Evolutionary conservation across 2,113 vertebrate species (phyloP).

Genomic region (Recurvirostra avosetta): DNA sequence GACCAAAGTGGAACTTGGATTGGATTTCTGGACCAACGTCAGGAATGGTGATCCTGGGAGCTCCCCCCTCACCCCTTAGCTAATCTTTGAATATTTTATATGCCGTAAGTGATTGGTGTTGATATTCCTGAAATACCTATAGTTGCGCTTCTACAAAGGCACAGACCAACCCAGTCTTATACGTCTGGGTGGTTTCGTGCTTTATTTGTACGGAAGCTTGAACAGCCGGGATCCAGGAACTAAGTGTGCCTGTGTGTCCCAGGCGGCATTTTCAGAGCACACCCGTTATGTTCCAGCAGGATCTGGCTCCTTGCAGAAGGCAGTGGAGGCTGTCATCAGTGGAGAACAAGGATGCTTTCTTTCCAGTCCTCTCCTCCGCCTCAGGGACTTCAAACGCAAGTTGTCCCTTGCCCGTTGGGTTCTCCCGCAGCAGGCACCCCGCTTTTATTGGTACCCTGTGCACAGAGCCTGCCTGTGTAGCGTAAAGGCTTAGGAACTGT

Average conservation of each 20-base stretch:
- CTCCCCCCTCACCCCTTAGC: too few relatives aligned
- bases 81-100: not conserved
- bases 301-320: not conserved
- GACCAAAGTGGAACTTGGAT: not conserved
- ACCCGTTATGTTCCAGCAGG: not conserved
- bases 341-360: not conserved
- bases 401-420: too few relatives aligned
- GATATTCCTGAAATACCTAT: not conserved
- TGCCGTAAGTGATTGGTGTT: not conserved
- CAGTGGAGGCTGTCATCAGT: not conserved
- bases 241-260: not conserved
- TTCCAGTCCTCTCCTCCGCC: not conserved
- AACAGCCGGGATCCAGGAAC: not conserved
- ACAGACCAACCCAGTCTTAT: not conserved
- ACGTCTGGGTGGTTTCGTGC: not conserved
- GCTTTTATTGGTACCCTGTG: accelerated
- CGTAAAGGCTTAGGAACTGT: accelerated
- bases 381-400: not conserved
- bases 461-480: accelerated
- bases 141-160: not conserved
- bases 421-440: not conserved
- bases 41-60: not conserved
- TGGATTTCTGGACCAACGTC: not conserved
- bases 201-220: not conserved
- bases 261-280: not conserved